These are phyloP conservation scores for Brachyhypopomus gauderio DNA, from an alignment of 2,113 vertebrate genomes.

Conservation along the genomic window DNA sequence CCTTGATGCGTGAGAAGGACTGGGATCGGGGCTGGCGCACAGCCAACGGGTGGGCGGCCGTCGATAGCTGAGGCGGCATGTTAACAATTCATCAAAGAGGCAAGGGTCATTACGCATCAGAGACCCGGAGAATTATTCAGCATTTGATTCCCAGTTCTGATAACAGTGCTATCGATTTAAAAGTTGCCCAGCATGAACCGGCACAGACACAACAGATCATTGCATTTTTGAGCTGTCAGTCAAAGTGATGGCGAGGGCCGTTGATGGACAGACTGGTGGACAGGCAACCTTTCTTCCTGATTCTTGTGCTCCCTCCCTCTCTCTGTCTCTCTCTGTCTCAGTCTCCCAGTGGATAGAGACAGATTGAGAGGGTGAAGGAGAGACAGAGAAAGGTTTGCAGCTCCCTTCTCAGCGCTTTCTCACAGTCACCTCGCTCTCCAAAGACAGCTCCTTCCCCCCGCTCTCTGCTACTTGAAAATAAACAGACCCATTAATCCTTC, in stretches of 20 bases:
- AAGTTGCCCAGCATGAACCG: conserved; percentile 68
- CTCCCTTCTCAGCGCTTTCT: conserved; percentile 33
- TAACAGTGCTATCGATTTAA: conserved; percentile 83
- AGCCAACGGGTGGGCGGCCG: not conserved
- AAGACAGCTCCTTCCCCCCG: conserved; percentile 18
- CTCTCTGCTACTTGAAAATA: conserved; percentile 42
- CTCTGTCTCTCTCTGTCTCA: conserved; percentile 26
- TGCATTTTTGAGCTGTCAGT: conserved; percentile 81
- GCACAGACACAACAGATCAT: conserved; percentile 78
- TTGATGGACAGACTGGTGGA: conserved; percentile 68
- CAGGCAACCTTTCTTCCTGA: conserved; percentile 58
- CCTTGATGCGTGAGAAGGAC: too few species aligned
- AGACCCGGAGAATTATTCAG: conserved; percentile 78
- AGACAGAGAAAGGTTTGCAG: conserved; percentile 47
- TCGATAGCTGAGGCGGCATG: conserved; percentile 58
- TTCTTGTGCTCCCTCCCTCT: conserved; percentile 4
- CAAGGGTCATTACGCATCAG: conserved; percentile 77
- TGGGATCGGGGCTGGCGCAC: too few species aligned
- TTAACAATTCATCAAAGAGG: conserved; percentile 82
- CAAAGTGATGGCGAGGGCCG: conserved; percentile 58
- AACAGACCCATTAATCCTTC: conserved; percentile 45
- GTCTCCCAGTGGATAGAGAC: too few species aligned
- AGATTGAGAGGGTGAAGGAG: conserved; percentile 26
- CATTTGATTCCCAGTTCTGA: conserved; percentile 85
- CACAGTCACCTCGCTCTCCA: conserved; percentile 18